Base-by-base conservation (phyloP, 2,888 invertebrate genomes). In the Eulithis prunata region DNA sequence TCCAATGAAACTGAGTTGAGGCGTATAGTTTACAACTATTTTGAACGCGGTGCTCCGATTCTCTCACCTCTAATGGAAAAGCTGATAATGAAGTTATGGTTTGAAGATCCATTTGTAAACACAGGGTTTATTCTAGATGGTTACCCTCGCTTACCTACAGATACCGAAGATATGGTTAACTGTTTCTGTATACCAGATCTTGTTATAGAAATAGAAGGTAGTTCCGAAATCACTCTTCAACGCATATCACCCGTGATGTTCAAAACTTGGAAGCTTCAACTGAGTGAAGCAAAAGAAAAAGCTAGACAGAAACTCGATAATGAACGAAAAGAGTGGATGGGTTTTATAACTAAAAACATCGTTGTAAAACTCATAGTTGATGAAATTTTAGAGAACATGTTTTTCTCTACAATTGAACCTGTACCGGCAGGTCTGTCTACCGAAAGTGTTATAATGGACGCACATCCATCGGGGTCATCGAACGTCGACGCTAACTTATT, bases 41-140 rank as follows among this genome's bases (percentile, higher is more conserved):
- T 94, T 65, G 89, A 90, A 78, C 83, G 81, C 53, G 94, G 94
- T 14, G 71, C 85, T 14, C 84, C 90, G n/a, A 76, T 95, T 28
- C 80, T 93, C 10, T 77, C 91, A 1, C 71, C 79, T 28, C 80
- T 94, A 13, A 78, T 94, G 73, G 86, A 89, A 64, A 88, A 88
- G 72, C 72, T 94, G 45, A 74, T 94, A 41, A 82, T 81, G 36
- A 87, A 83, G 41, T 83, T 94, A 38, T 95, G 95, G 95, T 93
- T 93, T 75, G 78, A 91, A 57, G 80, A 90, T 57, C 94, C 95
- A 0, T 93, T 88, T 76, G 82, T 80, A 21, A 75, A 79, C 4
- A 84, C 82, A 14, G 95, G 95, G 5, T 89, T 95, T 77, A 87
- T 95, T 49, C 78, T 96, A 47, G 95, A 95, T 79, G 95, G 94